Evolutionary conservation across 2,797 vertebrate species (phyloP).

Genomic region (Simalia tracyae): DNA sequence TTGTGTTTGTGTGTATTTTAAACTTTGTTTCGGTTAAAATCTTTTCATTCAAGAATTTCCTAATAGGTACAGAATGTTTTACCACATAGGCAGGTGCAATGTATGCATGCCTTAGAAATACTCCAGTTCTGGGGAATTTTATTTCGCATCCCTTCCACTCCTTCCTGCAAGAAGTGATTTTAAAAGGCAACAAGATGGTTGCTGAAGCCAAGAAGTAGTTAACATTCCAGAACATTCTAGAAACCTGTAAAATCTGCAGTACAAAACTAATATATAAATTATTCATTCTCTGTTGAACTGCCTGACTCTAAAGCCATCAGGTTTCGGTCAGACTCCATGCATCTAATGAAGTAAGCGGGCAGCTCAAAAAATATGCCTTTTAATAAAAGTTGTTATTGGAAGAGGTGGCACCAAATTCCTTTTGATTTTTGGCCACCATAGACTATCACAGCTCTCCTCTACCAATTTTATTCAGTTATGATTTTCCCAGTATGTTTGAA

Average conservation of each 20-base stretch:
- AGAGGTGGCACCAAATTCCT: background rate
- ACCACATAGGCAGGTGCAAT: background rate
- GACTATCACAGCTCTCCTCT: background rate
- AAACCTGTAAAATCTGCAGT: background rate
- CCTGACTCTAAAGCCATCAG: background rate
- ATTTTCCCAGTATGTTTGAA: background rate
- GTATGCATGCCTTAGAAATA: background rate
- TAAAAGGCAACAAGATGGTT: constrained; percentile 1
- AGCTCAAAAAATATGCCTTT: background rate
- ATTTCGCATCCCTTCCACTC: background rate
- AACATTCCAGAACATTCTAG: background rate
- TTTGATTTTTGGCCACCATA: background rate
- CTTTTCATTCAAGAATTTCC: background rate
- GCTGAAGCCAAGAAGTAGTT: background rate
- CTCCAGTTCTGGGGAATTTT: background rate
- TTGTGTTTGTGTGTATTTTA: background rate
- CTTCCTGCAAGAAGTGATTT: background rate
- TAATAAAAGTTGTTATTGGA: background rate
- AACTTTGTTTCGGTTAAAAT: background rate
- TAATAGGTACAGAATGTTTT: background rate
- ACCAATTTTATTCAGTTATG: background rate
- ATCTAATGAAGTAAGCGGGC: background rate
- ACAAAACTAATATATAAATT: background rate
- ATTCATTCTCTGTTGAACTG: background rate
- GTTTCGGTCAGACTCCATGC: background rate